A percentile compares a stretch with the other conserved stretches of the same genome.
These are phyloP conservation scores for Micrasema longulum DNA, from an alignment of 1,140 invertebrate genomes.

Conservation along the genomic window DNA sequence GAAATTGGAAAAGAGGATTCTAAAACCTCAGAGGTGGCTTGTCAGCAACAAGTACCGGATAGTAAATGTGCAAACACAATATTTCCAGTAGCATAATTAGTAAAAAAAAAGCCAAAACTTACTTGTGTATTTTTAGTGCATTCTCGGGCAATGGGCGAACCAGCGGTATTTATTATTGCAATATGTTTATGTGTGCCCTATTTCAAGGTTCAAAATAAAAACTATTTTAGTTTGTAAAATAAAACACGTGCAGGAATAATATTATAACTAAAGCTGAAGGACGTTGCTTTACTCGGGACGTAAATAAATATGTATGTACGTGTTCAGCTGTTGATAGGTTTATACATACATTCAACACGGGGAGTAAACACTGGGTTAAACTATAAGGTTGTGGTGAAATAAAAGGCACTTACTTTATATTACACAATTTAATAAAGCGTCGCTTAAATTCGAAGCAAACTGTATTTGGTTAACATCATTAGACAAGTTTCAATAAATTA, in stretches of 20 bases:
- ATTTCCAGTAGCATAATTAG: slow-evolving; percentile 5
- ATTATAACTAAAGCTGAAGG: slow-evolving; percentile 23
- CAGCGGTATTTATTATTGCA: slow-evolving; percentile 16
- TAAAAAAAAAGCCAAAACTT: slow-evolving; percentile 17
- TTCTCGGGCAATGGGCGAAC: slow-evolving; percentile 9
- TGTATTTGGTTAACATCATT: slow-evolving; percentile 29
- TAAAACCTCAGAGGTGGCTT: not conserved
- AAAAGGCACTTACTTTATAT: slow-evolving; percentile 17
- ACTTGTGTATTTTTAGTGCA: slow-evolving; percentile 23
- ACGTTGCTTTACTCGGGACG: not conserved
- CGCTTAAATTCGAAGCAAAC: slow-evolving; percentile 7
- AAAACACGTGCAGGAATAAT: slow-evolving; percentile 15
- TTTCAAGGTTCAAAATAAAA: too few species aligned
- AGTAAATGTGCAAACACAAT: slow-evolving; percentile 2
- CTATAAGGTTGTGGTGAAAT: too few species aligned
- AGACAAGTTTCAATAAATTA: slow-evolving; percentile 21
- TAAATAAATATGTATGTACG: slow-evolving; percentile 8
- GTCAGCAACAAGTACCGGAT: slow-evolving; percentile 2
- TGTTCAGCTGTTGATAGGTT: too few species aligned
- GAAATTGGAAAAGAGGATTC: slow-evolving; percentile 62
- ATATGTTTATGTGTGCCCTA: too few species aligned
- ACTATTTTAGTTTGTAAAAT: slow-evolving; percentile 18
- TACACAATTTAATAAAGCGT: slow-evolving; percentile 24
- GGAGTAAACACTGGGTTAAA: too few species aligned
- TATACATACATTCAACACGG: too few species aligned